Base-by-base conservation (phyloP, 2,113 vertebrate species). In the Eupsittula cactorum region DNA sequence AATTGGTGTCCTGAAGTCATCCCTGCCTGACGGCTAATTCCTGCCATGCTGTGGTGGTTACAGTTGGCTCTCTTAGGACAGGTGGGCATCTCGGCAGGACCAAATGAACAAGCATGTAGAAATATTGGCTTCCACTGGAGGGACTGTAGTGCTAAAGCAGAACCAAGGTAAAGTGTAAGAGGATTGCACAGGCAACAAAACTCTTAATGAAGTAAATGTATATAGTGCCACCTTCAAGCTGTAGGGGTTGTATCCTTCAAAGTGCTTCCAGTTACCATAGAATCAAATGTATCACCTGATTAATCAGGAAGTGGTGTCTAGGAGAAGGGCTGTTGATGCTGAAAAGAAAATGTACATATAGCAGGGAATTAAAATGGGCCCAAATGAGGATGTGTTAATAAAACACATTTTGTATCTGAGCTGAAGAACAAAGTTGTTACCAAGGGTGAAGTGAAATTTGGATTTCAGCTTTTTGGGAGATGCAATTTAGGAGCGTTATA, bases 1-100 rank as follows among this genome's bases (percentile, higher is more conserved):
- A 57, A 88, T 59, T 87, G 80, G 69, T 77, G 88, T 96, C 96
- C 91, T 97, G 17, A 97, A 92, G 80, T 95, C 88, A 86, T 86
- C 78, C 90, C 93, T 88, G 83, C 55, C 80, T 86, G 95, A 92
- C 90, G 94, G 82, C 90, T 97, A 95, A 50, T 55, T 90, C 87
- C 87, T 93, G 81, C 86, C 31, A 1, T 33, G 73, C 73, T 67
- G 14, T 76, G 64, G 44, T 90, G 76, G 47, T 67, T 89, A 37
- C 50, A 92, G 89, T 46, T 2, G 1, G 46, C 21, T 55, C 55
- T 86, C 80, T 74, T 42, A 81, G 91, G 86, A 93, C 92, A 97
- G 86, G 93, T 97, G 92, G 84, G 82, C 62, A n/a, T 78, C 84
- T 88, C 76, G n/a, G 83, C 79, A 78, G 62, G 47, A 77, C 65